Evolutionary conservation across 64 coral and sea anemone species (phyloP).

Genomic region (Anthopleura sola): DNA sequence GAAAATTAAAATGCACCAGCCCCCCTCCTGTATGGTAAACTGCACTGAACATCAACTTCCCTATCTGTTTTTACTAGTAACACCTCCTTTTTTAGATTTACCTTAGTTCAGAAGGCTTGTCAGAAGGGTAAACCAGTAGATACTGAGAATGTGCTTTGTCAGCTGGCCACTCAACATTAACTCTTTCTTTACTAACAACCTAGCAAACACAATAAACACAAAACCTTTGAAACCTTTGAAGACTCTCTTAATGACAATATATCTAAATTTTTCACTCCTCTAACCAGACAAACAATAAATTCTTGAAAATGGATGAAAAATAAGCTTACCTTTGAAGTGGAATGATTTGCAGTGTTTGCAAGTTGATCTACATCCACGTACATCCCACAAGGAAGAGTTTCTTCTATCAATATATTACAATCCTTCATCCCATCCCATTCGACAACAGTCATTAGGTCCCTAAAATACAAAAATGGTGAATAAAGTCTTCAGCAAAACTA

Average conservation of each 20-base stretch:
- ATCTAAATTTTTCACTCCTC: too few species aligned
- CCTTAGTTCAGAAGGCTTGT: background rate
- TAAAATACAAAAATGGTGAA: background rate
- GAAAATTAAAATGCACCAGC: too few species aligned
- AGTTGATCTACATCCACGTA: conserved; percentile 18
- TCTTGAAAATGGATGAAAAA: too few species aligned
- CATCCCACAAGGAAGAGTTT: background rate
- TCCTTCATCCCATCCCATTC: background rate
- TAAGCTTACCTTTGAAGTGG: background rate
- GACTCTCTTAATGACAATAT: too few species aligned
- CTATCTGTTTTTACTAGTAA: too few species aligned
- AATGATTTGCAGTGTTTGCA: background rate
- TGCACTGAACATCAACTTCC: too few species aligned
- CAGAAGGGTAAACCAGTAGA: conserved; percentile 5
- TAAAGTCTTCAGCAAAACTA: background rate
- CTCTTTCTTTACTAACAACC: background rate
- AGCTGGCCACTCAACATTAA: conserved; percentile 12
- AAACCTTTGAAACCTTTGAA: background rate
- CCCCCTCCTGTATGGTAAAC: too few species aligned
- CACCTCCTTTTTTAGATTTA: background rate
- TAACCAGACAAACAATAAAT: too few species aligned
- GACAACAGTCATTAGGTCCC: background rate
- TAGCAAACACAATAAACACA: background rate
- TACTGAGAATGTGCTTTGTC: background rate
- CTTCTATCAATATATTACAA: conserved; percentile 11